Conservation (phyloP, 2,797 vertebrate species). For the Masticophis lateralis region DNA sequence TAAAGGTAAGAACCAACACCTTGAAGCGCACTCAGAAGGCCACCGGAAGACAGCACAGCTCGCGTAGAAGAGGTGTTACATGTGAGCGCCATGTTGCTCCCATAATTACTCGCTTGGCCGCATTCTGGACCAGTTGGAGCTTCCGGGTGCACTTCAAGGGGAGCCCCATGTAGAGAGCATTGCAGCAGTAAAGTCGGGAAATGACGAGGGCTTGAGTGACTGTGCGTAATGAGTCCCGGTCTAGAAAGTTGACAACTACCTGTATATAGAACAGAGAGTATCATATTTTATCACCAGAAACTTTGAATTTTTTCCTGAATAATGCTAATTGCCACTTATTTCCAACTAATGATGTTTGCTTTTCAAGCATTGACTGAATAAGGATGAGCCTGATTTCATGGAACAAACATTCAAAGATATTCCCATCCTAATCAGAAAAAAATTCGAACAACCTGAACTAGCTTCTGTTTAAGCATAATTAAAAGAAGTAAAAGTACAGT, state of each 20-base stretch:
- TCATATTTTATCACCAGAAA: background rate
- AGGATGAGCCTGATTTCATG: background rate
- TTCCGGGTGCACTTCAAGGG: no score
- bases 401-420: background rate
- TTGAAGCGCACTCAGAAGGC: no score
- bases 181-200: no score
- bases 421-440: background rate
- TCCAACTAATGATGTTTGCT: background rate
- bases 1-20: no score
- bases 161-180: no score
- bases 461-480: background rate
- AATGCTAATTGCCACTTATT: background rate
- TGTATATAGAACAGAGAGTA: constrained; percentile 1
- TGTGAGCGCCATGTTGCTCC: no score
- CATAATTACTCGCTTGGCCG: no score
- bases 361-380: background rate
- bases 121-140: no score
- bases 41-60: no score
- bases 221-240: no score
- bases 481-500: background rate
- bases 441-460: background rate
- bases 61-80: no score
- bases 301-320: constrained; percentile 22
- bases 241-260: background rate
- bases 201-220: no score